A percentile compares a stretch with the other conserved stretches of the same genome.
phyloP scores from a whole-genome alignment of 2,888 invertebrate species.

The Erebia epiphron region DNA sequence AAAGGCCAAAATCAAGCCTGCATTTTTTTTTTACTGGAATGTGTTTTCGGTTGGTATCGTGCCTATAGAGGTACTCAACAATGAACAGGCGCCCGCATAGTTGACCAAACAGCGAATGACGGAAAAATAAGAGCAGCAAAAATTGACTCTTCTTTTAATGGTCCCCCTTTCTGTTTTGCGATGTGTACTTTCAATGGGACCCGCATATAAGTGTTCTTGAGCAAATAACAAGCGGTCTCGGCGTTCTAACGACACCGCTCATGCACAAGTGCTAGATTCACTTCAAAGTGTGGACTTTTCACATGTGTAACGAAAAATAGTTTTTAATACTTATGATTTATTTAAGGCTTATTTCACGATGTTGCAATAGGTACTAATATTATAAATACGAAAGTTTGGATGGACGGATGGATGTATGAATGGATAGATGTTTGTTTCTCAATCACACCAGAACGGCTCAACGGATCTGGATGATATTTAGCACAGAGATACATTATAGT shows the following conservation, averaged over 20 bases:
- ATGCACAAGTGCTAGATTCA: conserved; percentile 7
- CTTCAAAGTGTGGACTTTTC: not conserved
- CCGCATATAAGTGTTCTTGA: conserved; percentile 24
- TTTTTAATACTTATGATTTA: not conserved
- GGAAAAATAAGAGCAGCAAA: not conserved
- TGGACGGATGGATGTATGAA: too few relatives aligned
- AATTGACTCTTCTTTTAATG: conserved; percentile 6
- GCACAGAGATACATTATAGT: too few relatives aligned
- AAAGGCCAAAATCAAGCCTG: not conserved
- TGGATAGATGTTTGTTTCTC: too few relatives aligned
- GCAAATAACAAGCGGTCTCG: conserved; percentile 22
- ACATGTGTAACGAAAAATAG: not conserved
- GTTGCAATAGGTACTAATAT: too few relatives aligned
- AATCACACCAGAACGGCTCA: too few relatives aligned
- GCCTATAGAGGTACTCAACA: not conserved
- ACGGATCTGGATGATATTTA: too few relatives aligned
- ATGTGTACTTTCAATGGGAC: conserved; percentile 23
- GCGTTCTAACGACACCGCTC: conserved; percentile 12
- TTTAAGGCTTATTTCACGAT: too few relatives aligned
- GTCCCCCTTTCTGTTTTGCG: conserved; percentile 7
- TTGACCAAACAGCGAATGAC: not conserved
- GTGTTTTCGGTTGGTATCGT: not conserved
- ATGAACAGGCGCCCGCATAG: conserved; percentile 4
- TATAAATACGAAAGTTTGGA: too few relatives aligned
- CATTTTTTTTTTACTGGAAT: not conserved